A percentile compares a stretch with the other conserved stretches of the same genome.
phyloP scores from a whole-genome alignment of 2,113 vertebrate genomes.

The Lophius piscatorius region DNA sequence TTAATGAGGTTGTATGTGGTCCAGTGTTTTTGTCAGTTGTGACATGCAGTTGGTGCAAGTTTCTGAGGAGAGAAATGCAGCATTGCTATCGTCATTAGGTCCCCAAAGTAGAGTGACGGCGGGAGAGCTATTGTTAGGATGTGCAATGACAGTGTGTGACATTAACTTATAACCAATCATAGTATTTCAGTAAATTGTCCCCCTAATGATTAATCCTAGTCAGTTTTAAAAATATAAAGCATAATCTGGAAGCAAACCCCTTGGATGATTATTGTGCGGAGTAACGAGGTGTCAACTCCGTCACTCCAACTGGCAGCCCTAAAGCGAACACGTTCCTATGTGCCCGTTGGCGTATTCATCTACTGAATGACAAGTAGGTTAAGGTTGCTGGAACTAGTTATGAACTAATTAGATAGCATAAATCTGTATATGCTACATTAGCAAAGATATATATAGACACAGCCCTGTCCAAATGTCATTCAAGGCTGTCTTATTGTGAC shows the following conservation, averaged over 20 bases:
- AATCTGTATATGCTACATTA: slow-evolving; percentile 44
- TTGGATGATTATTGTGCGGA: slow-evolving; percentile 55
- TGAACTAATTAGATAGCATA: slow-evolving; percentile 57
- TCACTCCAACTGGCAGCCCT: slow-evolving; percentile 56
- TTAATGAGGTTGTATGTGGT: slow-evolving; percentile 23
- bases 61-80: neutral
- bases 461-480: slow-evolving; percentile 14
- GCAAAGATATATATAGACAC: slow-evolving; percentile 15
- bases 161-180: slow-evolving; percentile 41
- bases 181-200: slow-evolving; percentile 18
- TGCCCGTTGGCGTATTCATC: slow-evolving; percentile 37
- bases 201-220: slow-evolving; percentile 32
- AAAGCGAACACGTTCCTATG: slow-evolving; percentile 15
- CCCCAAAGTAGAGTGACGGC: slow-evolving; percentile 21
- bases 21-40: neutral
- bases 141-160: slow-evolving; percentile 42
- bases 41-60: neutral
- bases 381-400: slow-evolving; percentile 40
- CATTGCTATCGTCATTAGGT: slow-evolving; percentile 17
- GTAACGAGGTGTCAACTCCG: slow-evolving; percentile 69
- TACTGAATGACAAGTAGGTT: slow-evolving; percentile 55
- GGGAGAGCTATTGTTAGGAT: slow-evolving; percentile 22
- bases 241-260: slow-evolving; percentile 1
- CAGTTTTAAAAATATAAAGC: neutral
- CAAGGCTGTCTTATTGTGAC: slow-evolving; percentile 1